Conservation (phyloP, 2,797 vertebrate genomes). For the Semaprochilodus insignis region DNA sequence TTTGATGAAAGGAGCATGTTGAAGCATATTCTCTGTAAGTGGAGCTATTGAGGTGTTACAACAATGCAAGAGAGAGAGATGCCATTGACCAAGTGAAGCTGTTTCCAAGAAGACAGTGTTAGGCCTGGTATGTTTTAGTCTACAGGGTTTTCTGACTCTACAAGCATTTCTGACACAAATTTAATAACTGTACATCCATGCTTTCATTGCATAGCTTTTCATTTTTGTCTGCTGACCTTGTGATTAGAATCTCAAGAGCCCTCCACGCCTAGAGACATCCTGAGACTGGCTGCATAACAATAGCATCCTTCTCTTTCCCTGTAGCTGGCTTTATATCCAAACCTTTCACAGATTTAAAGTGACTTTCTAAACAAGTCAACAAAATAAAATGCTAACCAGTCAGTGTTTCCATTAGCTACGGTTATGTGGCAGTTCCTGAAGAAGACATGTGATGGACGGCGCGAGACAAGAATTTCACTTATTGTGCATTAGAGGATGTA, state of each 20-base stretch:
- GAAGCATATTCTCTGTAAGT: background rate
- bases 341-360: too few species aligned
- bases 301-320: background rate
- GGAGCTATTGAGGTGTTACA: too few species aligned
- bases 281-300: background rate
- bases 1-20: background rate
- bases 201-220: background rate
- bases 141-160: slow-evolving; percentile 23
- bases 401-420: too few species aligned
- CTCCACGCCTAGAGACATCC: background rate
- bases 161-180: slow-evolving; percentile 8
- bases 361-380: too few species aligned
- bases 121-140: background rate
- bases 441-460: too few species aligned
- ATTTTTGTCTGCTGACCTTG: slow-evolving; percentile 1
- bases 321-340: background rate
- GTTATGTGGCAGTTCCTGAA: too few species aligned
- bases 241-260: background rate
- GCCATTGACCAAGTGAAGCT: background rate
- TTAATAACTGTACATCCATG: background rate
- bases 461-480: too few species aligned
- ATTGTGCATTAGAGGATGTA: too few species aligned
- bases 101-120: background rate
- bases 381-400: too few species aligned
- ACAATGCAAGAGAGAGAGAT: background rate